Evolutionary conservation across 2,113 vertebrate genomes (phyloP).

Genomic region (Amblyornis subalaris): DNA sequence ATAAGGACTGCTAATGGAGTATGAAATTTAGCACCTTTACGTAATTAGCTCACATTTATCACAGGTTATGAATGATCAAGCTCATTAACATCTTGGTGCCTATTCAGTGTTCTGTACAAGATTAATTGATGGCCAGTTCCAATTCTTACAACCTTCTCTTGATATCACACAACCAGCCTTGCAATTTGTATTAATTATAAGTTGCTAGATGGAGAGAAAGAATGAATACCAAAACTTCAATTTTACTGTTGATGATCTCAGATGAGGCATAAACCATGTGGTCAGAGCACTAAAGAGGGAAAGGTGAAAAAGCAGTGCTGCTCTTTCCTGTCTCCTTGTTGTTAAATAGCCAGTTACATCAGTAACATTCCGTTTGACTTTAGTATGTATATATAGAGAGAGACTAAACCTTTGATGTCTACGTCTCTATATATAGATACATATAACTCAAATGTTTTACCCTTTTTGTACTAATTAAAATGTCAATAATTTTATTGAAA

Average conservation of each 20-base stretch:
- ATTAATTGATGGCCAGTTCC: background rate
- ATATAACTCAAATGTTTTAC: background rate
- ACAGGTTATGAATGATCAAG: slow-evolving; percentile 29
- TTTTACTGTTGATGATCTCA: slow-evolving; percentile 13
- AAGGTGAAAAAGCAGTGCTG: background rate
- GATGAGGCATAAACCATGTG: background rate
- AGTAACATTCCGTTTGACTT: background rate
- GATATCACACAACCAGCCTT: background rate
- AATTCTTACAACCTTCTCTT: background rate
- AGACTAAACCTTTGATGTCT: background rate
- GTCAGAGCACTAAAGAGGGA: background rate
- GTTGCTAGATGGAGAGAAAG: background rate
- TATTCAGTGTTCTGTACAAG: background rate
- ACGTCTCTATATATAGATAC: background rate
- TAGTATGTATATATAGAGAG: background rate
- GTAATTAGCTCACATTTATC: slow-evolving; percentile 53
- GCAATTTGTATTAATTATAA: slow-evolving; percentile 14
- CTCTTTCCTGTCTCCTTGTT: background rate
- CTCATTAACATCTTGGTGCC: slow-evolving; percentile 38
- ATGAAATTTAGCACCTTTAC: slow-evolving; percentile 43
- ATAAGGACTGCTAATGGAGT: slow-evolving; percentile 42
- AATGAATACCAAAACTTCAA: slow-evolving; percentile 8
- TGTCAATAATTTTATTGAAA: background rate
- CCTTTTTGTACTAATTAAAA: background rate
- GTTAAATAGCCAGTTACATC: background rate